phyloP scores from a whole-genome alignment of 2,888 invertebrate species.

The Sphecodes monilicornis region DNA sequence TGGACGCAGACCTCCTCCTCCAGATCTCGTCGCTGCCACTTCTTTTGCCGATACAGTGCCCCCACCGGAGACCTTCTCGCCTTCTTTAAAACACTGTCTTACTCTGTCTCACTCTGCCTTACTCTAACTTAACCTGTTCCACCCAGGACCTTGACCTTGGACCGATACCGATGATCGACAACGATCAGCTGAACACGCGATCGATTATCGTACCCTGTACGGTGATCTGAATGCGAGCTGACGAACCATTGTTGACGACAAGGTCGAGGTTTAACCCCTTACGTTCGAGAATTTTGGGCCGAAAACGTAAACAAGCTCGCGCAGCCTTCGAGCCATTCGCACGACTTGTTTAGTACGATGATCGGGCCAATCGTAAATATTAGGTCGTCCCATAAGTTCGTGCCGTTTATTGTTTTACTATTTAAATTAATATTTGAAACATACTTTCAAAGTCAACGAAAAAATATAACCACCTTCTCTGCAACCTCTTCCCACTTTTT shows the following conservation, averaged over 20 bases:
- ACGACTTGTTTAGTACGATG: too few relatives aligned
- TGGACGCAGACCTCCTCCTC: not conserved
- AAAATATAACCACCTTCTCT: too few relatives aligned
- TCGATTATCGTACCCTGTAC: not conserved
- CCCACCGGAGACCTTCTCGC: not conserved
- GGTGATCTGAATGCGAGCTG: not conserved
- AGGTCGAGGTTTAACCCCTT: not conserved
- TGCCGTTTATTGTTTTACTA: too few relatives aligned
- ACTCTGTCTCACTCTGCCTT: not conserved
- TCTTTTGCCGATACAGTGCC: not conserved
- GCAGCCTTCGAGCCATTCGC: too few relatives aligned
- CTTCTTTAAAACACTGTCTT: too few relatives aligned
- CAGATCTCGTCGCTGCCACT: not conserved
- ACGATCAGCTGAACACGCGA: not conserved
- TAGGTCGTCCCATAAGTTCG: too few relatives aligned
- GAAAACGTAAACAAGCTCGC: too few relatives aligned
- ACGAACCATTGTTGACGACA: not conserved
- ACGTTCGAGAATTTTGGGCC: too few relatives aligned
- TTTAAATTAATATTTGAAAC: too few relatives aligned
- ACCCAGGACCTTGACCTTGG: not conserved
- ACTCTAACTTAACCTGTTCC: not conserved
- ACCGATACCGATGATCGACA: not conserved
- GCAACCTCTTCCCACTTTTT: too few relatives aligned
- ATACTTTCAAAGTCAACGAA: too few relatives aligned
- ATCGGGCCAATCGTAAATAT: too few relatives aligned